Conservation (phyloP, 2,888 invertebrate species). For the Pristionchus arcanus region DNA sequence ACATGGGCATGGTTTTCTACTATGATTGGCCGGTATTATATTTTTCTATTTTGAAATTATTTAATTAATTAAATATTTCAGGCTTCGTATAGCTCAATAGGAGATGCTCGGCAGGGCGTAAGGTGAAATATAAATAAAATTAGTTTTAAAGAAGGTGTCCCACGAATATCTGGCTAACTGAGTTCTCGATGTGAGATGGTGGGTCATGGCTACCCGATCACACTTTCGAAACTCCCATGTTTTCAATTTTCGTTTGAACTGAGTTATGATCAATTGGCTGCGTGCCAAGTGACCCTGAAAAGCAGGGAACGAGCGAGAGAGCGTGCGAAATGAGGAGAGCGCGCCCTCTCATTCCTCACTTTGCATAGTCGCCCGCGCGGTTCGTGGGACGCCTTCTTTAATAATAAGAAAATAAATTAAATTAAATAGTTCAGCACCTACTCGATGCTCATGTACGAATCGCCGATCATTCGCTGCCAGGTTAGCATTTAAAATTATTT, state of each 20-base stretch:
- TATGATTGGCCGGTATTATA: constrained; percentile 43
- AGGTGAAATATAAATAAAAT: not conserved
- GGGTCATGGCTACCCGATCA: no score
- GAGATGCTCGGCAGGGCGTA: not conserved
- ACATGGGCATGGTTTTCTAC: constrained; percentile 52
- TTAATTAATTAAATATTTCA: not conserved
- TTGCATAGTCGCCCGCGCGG: no score
- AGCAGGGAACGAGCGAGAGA: no score
- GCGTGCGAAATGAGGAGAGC: no score
- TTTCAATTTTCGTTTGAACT: no score
- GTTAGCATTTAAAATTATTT: not conserved
- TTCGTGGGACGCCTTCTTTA: no score
- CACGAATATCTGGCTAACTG: no score
- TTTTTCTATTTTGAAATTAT: not conserved
- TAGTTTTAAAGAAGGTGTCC: not conserved
- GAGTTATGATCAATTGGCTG: no score
- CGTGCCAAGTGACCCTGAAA: no score
- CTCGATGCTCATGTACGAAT: constrained; percentile 55
- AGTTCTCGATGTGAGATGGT: no score
- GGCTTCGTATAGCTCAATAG: not conserved
- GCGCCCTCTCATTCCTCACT: no score
- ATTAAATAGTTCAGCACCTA: constrained; percentile 30
- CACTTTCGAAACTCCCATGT: no score
- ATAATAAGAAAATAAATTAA: not conserved
- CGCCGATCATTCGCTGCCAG: constrained; percentile 57